Base-by-base conservation (phyloP, 1,140 invertebrate genomes). In the Hycleus cichorii region DNA sequence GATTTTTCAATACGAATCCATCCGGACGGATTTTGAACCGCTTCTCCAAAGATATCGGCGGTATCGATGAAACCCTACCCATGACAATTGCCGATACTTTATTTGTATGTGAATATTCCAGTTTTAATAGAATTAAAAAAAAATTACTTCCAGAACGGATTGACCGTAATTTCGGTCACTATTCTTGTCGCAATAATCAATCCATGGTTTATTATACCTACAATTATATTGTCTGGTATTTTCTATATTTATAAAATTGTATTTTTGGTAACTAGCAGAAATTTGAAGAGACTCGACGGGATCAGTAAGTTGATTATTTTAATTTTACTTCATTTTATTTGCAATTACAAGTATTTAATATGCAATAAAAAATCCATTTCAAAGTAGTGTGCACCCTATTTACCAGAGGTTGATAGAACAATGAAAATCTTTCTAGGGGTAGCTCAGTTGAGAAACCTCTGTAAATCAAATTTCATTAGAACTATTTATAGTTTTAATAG, bases 191-290 rank as follows among this genome's bases (percentile, higher is more conserved):
- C 61, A 39, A 48, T 52, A 2, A 82, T 92, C 1, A 86, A 91
- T 68, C 86, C 85, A 3, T 91, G 85, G 83, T 78, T 92, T 0
- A 73, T 87, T 57, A 76, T 89, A 38, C 77, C 91, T 2, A 82
- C 86, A 57, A 67, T 87, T 0, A 60, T 90, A 6, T 75, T 94
- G 4, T 72, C 80, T 39, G 49, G 45, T 0, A 48, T 67, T 2
- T 91, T 91, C 69, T 71, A 82, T 44, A 71, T 83, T 24, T 75
- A 92, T 39, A 70, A 89, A 53, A 79, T 76, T 58, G 81, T 91
- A 68, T 95, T 93, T 69, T 72, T 95, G 27, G 76, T 80, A 9
- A 89, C 89, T 1, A 89, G 90, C 0, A 81, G 91, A 66, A 85
- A 83, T 67, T 70, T 85, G 24, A 85, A 86, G 67, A 70, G 83